A percentile compares a stretch with the other conserved stretches of the same genome.
Evolutionary conservation across 2,888 invertebrate species (phyloP).

Genomic region (Hartigia nigra): DNA sequence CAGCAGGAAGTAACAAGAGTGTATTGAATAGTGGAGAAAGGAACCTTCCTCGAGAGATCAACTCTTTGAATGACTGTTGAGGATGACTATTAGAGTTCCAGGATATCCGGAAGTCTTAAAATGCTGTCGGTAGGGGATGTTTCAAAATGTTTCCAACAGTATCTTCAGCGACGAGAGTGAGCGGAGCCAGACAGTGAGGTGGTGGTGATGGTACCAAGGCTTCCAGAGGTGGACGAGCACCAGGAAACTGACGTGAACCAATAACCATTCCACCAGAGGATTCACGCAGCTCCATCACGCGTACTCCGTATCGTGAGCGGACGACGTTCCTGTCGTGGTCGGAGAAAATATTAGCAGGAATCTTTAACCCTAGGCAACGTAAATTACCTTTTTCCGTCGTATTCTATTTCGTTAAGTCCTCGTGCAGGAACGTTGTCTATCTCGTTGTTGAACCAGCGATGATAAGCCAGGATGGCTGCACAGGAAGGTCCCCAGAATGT

Average conservation of each 20-base stretch:
- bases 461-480: constrained; percentile 59
- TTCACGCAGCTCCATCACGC: constrained; percentile 61
- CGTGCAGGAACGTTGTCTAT: constrained; percentile 46
- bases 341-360: background rate
- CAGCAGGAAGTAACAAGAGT: background rate
- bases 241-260: constrained; percentile 58
- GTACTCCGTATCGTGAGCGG: constrained; percentile 58
- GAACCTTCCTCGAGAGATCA: background rate
- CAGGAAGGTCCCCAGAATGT: constrained; percentile 62
- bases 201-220: constrained; percentile 58
- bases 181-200: constrained; percentile 53
- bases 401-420: constrained; percentile 43
- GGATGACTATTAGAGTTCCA: background rate
- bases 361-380: background rate
- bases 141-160: constrained; percentile 77
- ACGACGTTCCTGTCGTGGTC: constrained; percentile 53
- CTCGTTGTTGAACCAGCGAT: constrained; percentile 68
- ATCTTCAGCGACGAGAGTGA: constrained; percentile 76
- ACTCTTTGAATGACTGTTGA: background rate
- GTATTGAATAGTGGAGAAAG: background rate
- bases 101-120: constrained; percentile 53
- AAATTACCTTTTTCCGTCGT: constrained; percentile 58
- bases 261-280: constrained; percentile 60
- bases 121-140: constrained; percentile 70
- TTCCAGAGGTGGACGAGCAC: constrained; percentile 56